Evolutionary conservation across 1,140 invertebrate genomes (phyloP), one percentile per base, ranked within the genome.

Genomic region (Zeugodacus cucurbitae): DNA sequence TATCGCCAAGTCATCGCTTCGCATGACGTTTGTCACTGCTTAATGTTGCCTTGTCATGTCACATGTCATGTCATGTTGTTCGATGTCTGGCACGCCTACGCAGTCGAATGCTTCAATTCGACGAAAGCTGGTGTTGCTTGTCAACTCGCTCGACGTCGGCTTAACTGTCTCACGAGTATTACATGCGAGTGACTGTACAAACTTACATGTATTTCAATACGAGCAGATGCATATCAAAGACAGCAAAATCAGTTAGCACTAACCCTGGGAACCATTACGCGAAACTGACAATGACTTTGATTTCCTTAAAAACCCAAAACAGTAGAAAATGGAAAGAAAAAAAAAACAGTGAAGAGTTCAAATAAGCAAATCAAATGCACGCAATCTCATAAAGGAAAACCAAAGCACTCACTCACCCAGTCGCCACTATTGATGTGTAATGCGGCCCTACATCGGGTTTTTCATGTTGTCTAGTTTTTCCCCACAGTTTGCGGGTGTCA

Each of bases 231-330:
- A n/a, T n/a, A n/a, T n/a, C n/a, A 59, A 14, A 59, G 11, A 59
- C 64, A 32, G 67, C 67, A 22, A n/a, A 41, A 54, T 54, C 48
- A 54, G 48, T 41, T 74, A 37, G 34, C 20, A 20, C 29, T 74
- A 74, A 37, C 67, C 20, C 32, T 37, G 14, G 67, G 17, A 74
- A 34, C 67, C 34, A 74, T 74, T 74, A 32, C 34, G 32, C 20
- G 67, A 74, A 54, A 67, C 62, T 67, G 62, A 67, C 62, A 67
- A 74, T 74, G 67, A 74, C 67, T 74, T 74, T 74, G 32, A 74
- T 74, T 74, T 74, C 34, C 67, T 41, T 37, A 41, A 74, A 74
- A 74, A 34, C 59, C 29, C 11, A 41, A n/a, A 62, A 62, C 14
- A n/a, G 10, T 26, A 26, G 22, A 7, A 1, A 67, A 26, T 0